Percentiles rank a stretch among this genome's conserved stretches.
These are phyloP conservation scores for Cephus nigrinus DNA, from an alignment of 2,888 invertebrate genomes.

Conservation along the genomic window DNA sequence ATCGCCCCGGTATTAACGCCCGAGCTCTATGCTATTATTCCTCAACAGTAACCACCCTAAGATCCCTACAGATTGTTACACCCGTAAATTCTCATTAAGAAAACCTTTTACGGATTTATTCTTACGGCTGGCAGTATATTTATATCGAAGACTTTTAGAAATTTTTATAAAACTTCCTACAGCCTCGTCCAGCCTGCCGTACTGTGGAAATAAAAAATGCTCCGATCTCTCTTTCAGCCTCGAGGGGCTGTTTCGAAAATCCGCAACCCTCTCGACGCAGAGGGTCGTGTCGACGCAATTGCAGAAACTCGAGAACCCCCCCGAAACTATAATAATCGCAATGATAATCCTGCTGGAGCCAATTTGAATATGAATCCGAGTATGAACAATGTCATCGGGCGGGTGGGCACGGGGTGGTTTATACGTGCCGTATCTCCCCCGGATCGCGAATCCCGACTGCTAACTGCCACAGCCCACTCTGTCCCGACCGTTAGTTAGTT, in stretches of 20 bases:
- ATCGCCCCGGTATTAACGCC: slow-evolving; percentile 4
- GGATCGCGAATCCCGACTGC: slow-evolving; percentile 49
- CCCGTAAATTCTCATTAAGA: slow-evolving; percentile 28
- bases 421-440: slow-evolving; percentile 64
- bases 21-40: slow-evolving; percentile 11
- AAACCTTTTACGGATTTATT: not conserved
- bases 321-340: slow-evolving; percentile 60
- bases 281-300: not conserved
- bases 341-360: slow-evolving; percentile 51
- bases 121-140: not conserved
- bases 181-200: not conserved
- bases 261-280: not conserved
- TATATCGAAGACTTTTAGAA: not conserved
- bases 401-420: slow-evolving; percentile 38
- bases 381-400: slow-evolving; percentile 64
- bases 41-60: slow-evolving; percentile 7
- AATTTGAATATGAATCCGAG: slow-evolving; percentile 66
- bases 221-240: not conserved
- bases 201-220: not conserved
- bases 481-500: slow-evolving; percentile 61
- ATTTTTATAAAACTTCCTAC: not conserved
- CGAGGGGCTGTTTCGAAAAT: not conserved
- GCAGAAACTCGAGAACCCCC: slow-evolving; percentile 14
- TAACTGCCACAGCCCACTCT: slow-evolving; percentile 56
- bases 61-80: slow-evolving; percentile 10